phyloP scores from a whole-genome alignment of 2,888 invertebrate species.

The Craniophora ligustri region DNA sequence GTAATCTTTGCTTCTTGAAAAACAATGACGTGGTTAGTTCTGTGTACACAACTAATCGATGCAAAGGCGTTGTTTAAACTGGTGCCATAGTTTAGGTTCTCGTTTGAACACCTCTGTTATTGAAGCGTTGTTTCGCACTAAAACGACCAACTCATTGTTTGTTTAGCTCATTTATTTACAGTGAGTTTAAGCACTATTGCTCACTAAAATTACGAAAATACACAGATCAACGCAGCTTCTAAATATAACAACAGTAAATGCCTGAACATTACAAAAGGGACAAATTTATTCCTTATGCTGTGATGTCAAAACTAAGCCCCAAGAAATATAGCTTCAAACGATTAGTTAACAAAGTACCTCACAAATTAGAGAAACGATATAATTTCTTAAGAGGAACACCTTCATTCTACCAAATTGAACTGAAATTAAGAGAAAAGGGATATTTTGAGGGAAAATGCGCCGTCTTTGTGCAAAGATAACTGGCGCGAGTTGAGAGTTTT shows the following conservation, averaged over 20 bases:
- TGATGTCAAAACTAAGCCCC: not conserved
- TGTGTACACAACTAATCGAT: not conserved
- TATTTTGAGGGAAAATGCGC: constrained; percentile 23
- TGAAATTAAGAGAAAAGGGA: constrained; percentile 18
- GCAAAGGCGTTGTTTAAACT: not conserved
- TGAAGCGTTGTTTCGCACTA: not conserved
- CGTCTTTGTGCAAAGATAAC: constrained; percentile 47
- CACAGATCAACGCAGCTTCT: not conserved
- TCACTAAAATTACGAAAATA: not conserved
- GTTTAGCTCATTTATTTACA: not conserved
- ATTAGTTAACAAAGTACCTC: constrained; percentile 14
- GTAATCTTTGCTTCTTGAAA: too few species aligned
- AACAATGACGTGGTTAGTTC: too few species aligned
- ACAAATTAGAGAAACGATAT: constrained; percentile 19
- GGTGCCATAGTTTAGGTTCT: not conserved
- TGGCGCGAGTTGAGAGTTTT: constrained; percentile 43
- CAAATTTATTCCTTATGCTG: not conserved
- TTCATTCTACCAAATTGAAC: constrained; percentile 12
- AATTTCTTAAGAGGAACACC: constrained; percentile 14
- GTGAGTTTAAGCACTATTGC: not conserved
- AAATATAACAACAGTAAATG: not conserved
- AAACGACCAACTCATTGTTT: not conserved
- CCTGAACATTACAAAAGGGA: too few species aligned
- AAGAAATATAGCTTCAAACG: constrained; percentile 1
- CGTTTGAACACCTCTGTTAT: too few species aligned